Percentiles rank a stretch among this genome's conserved stretches.
phyloP scores from a whole-genome alignment of 2,888 invertebrate species.

The Arctia plantaginis region DNA sequence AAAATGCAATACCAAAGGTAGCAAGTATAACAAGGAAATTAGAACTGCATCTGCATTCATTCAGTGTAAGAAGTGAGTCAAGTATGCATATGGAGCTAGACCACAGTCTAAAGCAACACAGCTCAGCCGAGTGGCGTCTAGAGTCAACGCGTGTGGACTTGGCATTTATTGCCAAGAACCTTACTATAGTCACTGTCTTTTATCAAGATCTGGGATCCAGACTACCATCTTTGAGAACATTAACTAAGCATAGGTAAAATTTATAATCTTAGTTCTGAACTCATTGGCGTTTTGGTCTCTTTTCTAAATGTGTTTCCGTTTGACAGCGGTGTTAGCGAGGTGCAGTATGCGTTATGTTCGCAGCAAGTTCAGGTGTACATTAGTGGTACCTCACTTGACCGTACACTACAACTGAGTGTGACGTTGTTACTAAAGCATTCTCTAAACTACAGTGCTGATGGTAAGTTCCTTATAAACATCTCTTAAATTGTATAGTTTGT shows the following conservation, averaged over 20 bases:
- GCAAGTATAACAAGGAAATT: slow-evolving; percentile 71
- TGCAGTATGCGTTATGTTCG: slow-evolving; percentile 89
- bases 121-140: slow-evolving; percentile 71
- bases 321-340: slow-evolving; percentile 88
- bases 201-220: slow-evolving; percentile 89
- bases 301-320: neutral
- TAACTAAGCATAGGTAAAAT: slow-evolving; percentile 87
- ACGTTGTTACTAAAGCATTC: slow-evolving; percentile 74
- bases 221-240: slow-evolving; percentile 87
- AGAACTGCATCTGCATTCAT: slow-evolving; percentile 68
- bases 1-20: slow-evolving; percentile 74
- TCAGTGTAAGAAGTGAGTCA: slow-evolving; percentile 68
- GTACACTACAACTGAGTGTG: slow-evolving; percentile 71
- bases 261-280: neutral
- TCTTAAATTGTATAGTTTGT: neutral
- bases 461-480: slow-evolving; percentile 55
- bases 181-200: slow-evolving; percentile 83
- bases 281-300: neutral
- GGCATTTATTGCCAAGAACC: slow-evolving; percentile 60
- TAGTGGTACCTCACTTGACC: slow-evolving; percentile 67
- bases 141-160: slow-evolving; percentile 74
- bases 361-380: slow-evolving; percentile 78
- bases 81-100: slow-evolving; percentile 73
- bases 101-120: slow-evolving; percentile 40
- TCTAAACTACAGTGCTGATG: slow-evolving; percentile 76